phyloP scores from a whole-genome alignment of 2,888 invertebrate species.

The Amorpha juglandis region DNA sequence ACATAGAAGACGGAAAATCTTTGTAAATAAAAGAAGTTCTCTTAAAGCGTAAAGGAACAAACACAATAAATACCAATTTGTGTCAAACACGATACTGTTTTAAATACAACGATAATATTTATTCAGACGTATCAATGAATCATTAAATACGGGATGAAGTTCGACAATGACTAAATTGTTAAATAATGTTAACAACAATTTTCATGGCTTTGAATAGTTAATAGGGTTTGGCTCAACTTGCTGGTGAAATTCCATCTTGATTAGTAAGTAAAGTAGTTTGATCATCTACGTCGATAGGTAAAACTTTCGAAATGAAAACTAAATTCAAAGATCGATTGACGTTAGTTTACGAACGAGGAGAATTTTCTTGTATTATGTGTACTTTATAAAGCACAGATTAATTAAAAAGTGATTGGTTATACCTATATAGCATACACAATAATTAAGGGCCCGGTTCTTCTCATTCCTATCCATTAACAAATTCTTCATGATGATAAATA shows the following conservation, averaged over 20 bases:
- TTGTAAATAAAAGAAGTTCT: neutral
- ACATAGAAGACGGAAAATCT: too few species aligned
- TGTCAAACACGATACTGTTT: neutral
- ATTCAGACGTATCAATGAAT: constrained; percentile 1
- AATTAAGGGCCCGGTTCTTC: too few species aligned
- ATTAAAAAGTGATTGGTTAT: too few species aligned
- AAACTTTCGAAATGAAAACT: constrained; percentile 23
- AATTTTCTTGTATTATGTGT: neutral
- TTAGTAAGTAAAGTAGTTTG: constrained; percentile 29
- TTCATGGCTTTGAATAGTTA: constrained; percentile 16
- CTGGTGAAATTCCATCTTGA: constrained; percentile 24
- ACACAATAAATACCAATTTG: neutral
- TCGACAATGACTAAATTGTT: constrained; percentile 9
- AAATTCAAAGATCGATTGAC: constrained; percentile 20
- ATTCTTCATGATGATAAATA: too few species aligned
- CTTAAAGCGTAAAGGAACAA: too few species aligned
- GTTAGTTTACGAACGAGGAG: neutral
- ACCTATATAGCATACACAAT: too few species aligned
- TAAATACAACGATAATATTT: constrained; percentile 10
- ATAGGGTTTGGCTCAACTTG: constrained; percentile 11
- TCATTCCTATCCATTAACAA: too few species aligned
- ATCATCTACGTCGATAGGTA: constrained; percentile 21
- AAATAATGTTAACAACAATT: constrained; percentile 25
- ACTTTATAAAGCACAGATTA: too few species aligned
- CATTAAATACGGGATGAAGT: neutral